Percentiles rank a stretch among this genome's conserved stretches.
phyloP scores from a whole-genome alignment of 2,888 invertebrate species.

The Plutella xylostella region DNA sequence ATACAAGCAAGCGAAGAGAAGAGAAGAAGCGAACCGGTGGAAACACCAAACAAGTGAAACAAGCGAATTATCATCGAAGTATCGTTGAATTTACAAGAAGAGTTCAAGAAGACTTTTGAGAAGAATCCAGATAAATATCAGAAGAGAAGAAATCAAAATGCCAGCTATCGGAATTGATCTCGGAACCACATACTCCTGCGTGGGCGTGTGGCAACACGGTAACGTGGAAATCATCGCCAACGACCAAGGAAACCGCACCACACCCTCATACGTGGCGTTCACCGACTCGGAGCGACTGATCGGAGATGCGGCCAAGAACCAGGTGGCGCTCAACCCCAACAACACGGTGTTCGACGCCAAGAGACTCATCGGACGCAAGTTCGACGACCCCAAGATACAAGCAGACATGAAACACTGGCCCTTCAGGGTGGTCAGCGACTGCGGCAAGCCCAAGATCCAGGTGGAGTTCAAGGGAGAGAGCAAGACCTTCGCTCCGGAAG shows the following conservation, averaged over 20 bases:
- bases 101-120: background rate
- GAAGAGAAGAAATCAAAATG: slow-evolving; percentile 30
- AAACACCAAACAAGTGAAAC: slow-evolving; percentile 20
- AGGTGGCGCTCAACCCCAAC: slow-evolving; percentile 80
- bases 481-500: slow-evolving; percentile 77
- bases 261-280: slow-evolving; percentile 89
- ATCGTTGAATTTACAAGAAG: background rate
- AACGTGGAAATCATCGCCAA: slow-evolving; percentile 89
- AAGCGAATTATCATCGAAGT: slow-evolving; percentile 3
- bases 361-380: slow-evolving; percentile 83
- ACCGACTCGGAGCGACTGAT: slow-evolving; percentile 75
- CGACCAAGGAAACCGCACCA: slow-evolving; percentile 89
- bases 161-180: slow-evolving; percentile 71
- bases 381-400: slow-evolving; percentile 80
- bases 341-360: slow-evolving; percentile 82
- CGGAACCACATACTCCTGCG: slow-evolving; percentile 90
- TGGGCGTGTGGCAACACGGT: slow-evolving; percentile 86
- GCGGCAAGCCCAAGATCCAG: slow-evolving; percentile 76
- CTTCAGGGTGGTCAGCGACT: slow-evolving; percentile 76
- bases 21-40: slow-evolving; percentile 24
- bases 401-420: slow-evolving; percentile 88
- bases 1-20: slow-evolving; percentile 29
- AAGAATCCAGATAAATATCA: slow-evolving; percentile 1
- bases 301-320: slow-evolving; percentile 90
- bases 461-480: slow-evolving; percentile 75